Evolutionary conservation across 2,797 vertebrate species (phyloP).

Genomic region (Clarias fuscus): DNA sequence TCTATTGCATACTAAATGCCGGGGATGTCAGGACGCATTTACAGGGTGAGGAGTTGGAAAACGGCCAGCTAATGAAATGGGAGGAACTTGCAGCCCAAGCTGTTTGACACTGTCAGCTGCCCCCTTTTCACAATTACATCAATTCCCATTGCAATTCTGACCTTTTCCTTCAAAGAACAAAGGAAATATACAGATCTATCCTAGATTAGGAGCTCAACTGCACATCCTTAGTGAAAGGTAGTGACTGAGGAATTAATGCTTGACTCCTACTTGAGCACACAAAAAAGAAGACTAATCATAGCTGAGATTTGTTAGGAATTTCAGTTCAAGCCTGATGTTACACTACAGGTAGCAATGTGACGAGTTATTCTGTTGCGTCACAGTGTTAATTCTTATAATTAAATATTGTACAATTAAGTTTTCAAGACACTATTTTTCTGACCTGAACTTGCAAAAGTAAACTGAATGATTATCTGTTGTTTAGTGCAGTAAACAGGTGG

Average conservation of each 20-base stretch:
- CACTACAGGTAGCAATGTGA: background rate
- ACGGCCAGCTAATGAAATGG: slow-evolving; percentile 65
- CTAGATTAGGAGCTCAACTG: slow-evolving; percentile 10
- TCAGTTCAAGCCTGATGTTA: background rate
- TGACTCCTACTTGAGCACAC: background rate
- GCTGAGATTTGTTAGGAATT: background rate
- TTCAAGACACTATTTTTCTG: background rate
- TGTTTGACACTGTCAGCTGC: slow-evolving; percentile 69
- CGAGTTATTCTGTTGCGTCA: too few relatives aligned
- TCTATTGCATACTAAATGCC: slow-evolving; percentile 79
- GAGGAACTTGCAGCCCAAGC: slow-evolving; percentile 59
- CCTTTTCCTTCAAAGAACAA: slow-evolving; percentile 70
- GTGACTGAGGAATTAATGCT: background rate
- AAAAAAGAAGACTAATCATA: background rate
- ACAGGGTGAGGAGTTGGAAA: slow-evolving; percentile 60
- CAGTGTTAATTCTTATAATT: background rate
- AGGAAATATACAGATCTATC: slow-evolving; percentile 58
- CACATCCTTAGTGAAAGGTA: background rate
- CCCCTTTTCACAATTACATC: slow-evolving; percentile 70
- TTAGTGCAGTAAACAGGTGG: slow-evolving; percentile 49
- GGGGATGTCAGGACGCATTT: slow-evolving; percentile 68
- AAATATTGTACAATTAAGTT: too few relatives aligned
- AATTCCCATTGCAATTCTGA: slow-evolving; percentile 75
- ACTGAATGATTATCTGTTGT: slow-evolving; percentile 35
- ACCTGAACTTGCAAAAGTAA: slow-evolving; percentile 22